Percentiles rank a stretch among this genome's conserved stretches.
Evolutionary conservation across 2,113 vertebrate genomes (phyloP).

Genomic region (Tenrec ecaudatus): DNA sequence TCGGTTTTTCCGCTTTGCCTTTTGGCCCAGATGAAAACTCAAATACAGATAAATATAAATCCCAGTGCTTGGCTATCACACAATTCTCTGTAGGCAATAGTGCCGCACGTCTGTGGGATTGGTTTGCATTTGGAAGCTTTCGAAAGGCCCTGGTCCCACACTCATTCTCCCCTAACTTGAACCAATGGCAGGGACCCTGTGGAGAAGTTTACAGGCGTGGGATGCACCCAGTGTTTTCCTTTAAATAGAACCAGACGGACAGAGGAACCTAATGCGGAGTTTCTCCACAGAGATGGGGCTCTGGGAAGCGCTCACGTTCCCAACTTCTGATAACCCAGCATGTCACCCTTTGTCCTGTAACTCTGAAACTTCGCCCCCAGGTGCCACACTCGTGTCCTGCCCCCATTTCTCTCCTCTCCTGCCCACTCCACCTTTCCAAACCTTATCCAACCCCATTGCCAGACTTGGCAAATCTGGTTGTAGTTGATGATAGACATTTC

Average conservation of each 20-base stretch:
- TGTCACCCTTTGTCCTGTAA: rapidly evolving
- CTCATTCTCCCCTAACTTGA: background rate
- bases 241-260: background rate
- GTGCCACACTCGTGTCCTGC: background rate
- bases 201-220: background rate
- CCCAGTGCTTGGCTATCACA: background rate
- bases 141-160: background rate
- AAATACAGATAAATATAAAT: constrained; percentile 62
- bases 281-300: background rate
- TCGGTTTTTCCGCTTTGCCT: constrained; percentile 60
- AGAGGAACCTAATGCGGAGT: rapidly evolving
- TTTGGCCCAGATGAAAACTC: constrained; percentile 52
- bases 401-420: background rate
- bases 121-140: constrained; percentile 59
- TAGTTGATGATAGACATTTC: background rate
- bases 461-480: background rate
- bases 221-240: background rate
- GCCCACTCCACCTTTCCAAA: background rate
- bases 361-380: background rate
- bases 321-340: background rate
- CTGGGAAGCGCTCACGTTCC: background rate
- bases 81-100: background rate
- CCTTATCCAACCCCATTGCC: background rate
- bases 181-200: background rate
- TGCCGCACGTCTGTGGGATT: constrained; percentile 7